phyloP scores from a whole-genome alignment of 1,140 invertebrate species.

The Coelopa frigida region DNA sequence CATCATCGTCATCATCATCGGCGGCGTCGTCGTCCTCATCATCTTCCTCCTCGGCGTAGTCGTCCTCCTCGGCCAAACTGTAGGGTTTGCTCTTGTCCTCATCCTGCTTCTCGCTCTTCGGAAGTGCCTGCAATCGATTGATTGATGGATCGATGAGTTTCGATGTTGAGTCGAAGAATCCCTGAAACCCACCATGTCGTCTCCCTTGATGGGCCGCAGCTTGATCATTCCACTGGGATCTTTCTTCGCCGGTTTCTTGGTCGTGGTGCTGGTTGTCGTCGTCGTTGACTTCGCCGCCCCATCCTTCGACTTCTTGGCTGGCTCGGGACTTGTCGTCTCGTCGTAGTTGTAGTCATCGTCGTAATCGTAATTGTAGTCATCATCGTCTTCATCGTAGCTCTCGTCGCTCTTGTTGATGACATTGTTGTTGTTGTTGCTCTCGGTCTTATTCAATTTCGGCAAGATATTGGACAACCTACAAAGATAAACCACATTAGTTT shows the following conservation, averaged over 20 bases:
- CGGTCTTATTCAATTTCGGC: constrained; percentile 18
- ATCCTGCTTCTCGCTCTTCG: too few species aligned
- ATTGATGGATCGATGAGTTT: not conserved
- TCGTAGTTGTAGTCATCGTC: constrained; percentile 25
- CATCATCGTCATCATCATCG: constrained; percentile 20
- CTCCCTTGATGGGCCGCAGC: constrained; percentile 30
- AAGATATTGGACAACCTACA: constrained; percentile 29
- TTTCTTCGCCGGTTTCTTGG: constrained; percentile 20
- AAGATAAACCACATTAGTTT: too few species aligned
- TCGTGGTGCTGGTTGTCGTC: too few species aligned
- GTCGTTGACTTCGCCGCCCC: constrained; percentile 10
- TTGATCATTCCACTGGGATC: constrained; percentile 14
- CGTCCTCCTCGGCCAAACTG: constrained; percentile 16
- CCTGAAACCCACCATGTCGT: constrained; percentile 9
- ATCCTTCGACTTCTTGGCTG: constrained; percentile 22
- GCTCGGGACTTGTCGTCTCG: constrained; percentile 16
- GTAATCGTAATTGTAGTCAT: constrained; percentile 12
- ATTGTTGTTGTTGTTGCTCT: constrained; percentile 13
- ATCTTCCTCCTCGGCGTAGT: constrained; percentile 24
- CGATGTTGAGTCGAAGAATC: constrained; percentile 9
- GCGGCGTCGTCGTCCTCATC: constrained; percentile 29
- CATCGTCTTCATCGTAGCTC: constrained; percentile 12
- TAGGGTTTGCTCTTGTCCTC: not conserved
- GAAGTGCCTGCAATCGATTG: too few species aligned
- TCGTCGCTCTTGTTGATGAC: constrained; percentile 5